Percentiles rank a stretch among this genome's conserved stretches.
Evolutionary conservation across 2,113 vertebrate species (phyloP).

Genomic region (Albula glossodonta): DNA sequence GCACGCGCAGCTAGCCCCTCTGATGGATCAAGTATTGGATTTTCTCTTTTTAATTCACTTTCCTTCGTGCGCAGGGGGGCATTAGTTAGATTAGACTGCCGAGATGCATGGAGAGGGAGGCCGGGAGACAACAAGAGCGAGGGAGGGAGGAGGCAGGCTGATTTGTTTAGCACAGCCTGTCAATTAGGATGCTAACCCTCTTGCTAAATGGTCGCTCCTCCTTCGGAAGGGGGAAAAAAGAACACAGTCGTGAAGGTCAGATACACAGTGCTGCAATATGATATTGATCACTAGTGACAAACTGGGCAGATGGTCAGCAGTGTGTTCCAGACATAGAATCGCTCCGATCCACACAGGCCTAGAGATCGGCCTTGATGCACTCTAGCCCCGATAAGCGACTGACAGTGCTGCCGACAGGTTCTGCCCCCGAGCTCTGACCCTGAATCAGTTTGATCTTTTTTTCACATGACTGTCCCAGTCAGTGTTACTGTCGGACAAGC

Average conservation of each 20-base stretch:
- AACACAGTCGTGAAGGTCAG: constrained; percentile 50
- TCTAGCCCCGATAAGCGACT: not conserved
- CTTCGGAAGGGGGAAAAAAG: constrained; percentile 32
- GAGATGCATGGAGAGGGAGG: constrained; percentile 49
- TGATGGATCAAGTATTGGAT: constrained; percentile 76
- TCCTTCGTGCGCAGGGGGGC: constrained; percentile 69
- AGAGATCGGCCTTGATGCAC: not conserved
- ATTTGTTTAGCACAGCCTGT: constrained; percentile 78
- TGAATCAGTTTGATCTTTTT: not conserved
- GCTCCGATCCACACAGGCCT: not conserved
- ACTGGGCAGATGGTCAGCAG: not conserved
- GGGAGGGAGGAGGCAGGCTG: constrained; percentile 37
- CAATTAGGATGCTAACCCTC: constrained; percentile 75
- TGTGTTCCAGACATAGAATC: not conserved
- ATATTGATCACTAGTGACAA: not conserved
- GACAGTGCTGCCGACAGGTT: not conserved
- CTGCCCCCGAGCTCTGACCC: not conserved
- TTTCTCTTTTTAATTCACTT: constrained; percentile 78
- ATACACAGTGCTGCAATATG: constrained; percentile 46
- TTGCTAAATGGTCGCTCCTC: constrained; percentile 68
- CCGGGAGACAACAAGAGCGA: constrained; percentile 22
- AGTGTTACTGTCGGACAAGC: not conserved
- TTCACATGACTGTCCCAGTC: not conserved
- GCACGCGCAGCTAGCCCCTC: constrained; percentile 68
- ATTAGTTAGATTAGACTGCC: constrained; percentile 75